Conservation (phyloP, 1,140 invertebrate species). For the Tetramorium parvispinum region DNA sequence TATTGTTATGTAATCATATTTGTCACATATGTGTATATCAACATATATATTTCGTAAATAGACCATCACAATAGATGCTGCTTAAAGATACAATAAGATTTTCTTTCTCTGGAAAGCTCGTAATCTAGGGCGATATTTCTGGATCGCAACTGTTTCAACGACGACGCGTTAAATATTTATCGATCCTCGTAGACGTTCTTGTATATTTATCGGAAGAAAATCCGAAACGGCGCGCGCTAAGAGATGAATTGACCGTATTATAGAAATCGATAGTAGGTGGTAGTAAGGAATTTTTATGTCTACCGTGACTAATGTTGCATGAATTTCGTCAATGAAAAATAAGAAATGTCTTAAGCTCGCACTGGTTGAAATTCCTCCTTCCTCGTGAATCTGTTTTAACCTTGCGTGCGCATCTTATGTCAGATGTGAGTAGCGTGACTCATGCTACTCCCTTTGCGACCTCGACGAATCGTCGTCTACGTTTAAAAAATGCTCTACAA, state of each 20-base stretch:
- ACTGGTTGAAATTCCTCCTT: not conserved
- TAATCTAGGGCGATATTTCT: slow-evolving; percentile 6
- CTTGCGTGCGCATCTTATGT: not conserved
- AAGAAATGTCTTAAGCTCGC: not conserved
- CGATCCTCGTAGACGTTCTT: slow-evolving; percentile 15
- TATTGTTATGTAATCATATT: no score
- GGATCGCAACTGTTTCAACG: not conserved
- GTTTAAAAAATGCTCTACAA: not conserved
- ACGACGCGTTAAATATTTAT: slow-evolving; percentile 64
- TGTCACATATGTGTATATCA: not conserved
- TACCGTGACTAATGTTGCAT: slow-evolving; percentile 47
- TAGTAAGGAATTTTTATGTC: not conserved
- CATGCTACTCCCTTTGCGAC: not conserved
- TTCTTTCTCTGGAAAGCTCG: not conserved
- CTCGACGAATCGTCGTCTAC: not conserved
- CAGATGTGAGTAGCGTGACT: not conserved
- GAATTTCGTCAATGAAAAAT: not conserved
- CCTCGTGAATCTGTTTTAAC: not conserved
- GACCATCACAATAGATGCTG: not conserved
- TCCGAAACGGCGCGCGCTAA: not conserved
- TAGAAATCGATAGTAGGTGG: slow-evolving; percentile 16
- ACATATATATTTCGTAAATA: not conserved
- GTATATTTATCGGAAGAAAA: slow-evolving; percentile 49
- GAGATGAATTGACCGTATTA: slow-evolving; percentile 53
- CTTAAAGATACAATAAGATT: not conserved